Evolutionary conservation across 2,888 invertebrate species (phyloP).

Genomic region (Tenodera sinensis): DNA sequence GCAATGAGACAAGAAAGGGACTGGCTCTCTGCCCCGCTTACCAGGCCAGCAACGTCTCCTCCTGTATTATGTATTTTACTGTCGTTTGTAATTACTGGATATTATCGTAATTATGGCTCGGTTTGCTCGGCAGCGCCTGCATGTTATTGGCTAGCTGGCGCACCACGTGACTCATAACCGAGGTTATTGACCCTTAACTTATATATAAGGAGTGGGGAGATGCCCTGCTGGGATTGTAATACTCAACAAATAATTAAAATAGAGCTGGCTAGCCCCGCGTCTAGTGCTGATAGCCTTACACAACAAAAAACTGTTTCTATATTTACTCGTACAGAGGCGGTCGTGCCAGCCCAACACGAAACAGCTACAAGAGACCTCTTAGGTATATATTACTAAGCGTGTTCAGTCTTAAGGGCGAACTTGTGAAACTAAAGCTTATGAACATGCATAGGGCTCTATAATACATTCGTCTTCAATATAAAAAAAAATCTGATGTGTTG

Average conservation of each 20-base stretch:
- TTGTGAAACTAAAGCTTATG: no score
- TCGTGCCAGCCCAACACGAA: background rate
- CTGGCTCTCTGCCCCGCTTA: background rate
- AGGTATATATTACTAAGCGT: background rate
- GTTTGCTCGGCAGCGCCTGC: conserved; percentile 16
- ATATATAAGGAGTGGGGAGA: background rate
- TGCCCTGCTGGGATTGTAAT: background rate
- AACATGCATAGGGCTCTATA: no score
- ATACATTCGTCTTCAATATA: no score
- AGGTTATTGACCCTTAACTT: conserved; percentile 5
- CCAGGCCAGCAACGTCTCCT: conserved; percentile 5
- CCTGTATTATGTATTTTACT: conserved; percentile 42
- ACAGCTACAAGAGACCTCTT: background rate
- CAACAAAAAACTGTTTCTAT: background rate
- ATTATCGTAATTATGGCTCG: conserved; percentile 43
- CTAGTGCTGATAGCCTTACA: background rate
- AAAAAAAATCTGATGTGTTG: no score
- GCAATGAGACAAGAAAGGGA: conserved; percentile 15
- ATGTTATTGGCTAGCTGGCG: conserved; percentile 21
- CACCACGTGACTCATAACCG: conserved; percentile 24
- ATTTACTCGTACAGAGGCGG: background rate
- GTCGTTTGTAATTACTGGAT: conserved; percentile 46
- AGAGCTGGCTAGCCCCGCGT: background rate
- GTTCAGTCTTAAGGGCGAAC: background rate
- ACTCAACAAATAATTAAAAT: background rate